These are phyloP conservation scores for Hyposmocoma kahamanoa DNA, from an alignment of 1,140 invertebrate species.

Conservation along the genomic window DNA sequence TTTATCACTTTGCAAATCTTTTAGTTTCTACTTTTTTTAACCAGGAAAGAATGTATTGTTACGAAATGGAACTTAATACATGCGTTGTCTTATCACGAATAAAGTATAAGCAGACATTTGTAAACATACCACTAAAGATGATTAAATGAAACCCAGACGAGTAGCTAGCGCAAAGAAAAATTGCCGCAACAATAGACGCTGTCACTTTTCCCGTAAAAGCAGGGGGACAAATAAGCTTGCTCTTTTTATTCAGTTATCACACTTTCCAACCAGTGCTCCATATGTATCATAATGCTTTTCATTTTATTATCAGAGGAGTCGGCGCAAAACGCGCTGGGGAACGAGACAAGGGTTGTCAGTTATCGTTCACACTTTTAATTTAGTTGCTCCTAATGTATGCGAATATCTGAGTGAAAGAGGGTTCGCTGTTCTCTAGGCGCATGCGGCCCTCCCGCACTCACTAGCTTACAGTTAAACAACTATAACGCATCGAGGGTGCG, in stretches of 20 bases:
- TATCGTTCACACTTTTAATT: slow-evolving; percentile 70
- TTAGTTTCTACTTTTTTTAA: too few relatives aligned
- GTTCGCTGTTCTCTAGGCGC: slow-evolving; percentile 21
- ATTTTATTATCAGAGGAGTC: slow-evolving; percentile 46
- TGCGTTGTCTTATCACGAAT: too few relatives aligned
- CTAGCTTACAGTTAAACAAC: slow-evolving; percentile 58
- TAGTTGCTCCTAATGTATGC: slow-evolving; percentile 68
- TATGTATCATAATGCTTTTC: slow-evolving; percentile 62
- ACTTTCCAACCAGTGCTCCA: slow-evolving; percentile 39
- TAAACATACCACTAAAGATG: too few relatives aligned
- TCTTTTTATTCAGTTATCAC: slow-evolving; percentile 47
- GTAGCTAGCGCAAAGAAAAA: background rate
- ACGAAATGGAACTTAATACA: too few relatives aligned
- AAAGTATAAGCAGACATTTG: too few relatives aligned
- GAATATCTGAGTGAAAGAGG: slow-evolving; percentile 53
- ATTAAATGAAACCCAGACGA: too few relatives aligned
- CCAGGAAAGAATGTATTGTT: too few relatives aligned
- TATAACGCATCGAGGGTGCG: slow-evolving; percentile 54
- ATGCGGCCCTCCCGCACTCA: slow-evolving; percentile 15
- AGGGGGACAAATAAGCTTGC: slow-evolving; percentile 46
- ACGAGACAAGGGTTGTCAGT: background rate
- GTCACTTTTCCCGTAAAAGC: slow-evolving; percentile 28
- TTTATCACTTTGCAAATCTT: too few relatives aligned
- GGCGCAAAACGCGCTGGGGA: slow-evolving; percentile 15
- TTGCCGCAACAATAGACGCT: slow-evolving; percentile 13